A percentile compares a stretch with the other conserved stretches of the same genome.
These are phyloP conservation scores for Odontomachus brunneus DNA, from an alignment of 1,140 invertebrate species.

Conservation along the genomic window DNA sequence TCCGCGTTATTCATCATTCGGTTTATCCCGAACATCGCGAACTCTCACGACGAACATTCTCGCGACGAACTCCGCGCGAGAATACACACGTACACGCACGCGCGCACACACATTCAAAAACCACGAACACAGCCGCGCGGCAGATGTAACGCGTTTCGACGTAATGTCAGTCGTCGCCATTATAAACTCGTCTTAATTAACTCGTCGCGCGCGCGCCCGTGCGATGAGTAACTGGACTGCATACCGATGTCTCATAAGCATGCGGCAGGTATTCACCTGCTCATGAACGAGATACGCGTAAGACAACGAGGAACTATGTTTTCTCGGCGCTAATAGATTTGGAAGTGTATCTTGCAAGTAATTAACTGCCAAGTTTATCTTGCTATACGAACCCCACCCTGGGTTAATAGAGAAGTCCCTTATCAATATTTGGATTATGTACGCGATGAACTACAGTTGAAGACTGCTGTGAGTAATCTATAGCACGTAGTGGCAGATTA, in stretches of 20 bases:
- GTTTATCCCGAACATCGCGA: too few relatives aligned
- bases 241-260: conserved; percentile 54
- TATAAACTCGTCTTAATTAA: conserved; percentile 50
- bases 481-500: too few relatives aligned
- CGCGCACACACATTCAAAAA: too few relatives aligned
- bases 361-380: conserved; percentile 55
- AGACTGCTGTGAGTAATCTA: conserved; percentile 4
- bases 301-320: conserved; percentile 47
- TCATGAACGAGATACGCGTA: conserved; percentile 27
- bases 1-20: too few relatives aligned
- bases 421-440: conserved; percentile 51
- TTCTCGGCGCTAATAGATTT: conserved; percentile 56
- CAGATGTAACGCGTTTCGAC: neutral
- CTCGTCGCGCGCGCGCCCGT: neutral
- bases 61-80: too few relatives aligned
- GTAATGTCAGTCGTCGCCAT: neutral
- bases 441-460: conserved; percentile 16
- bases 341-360: conserved; percentile 53
- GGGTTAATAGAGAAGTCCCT: conserved; percentile 28
- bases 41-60: too few relatives aligned
- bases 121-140: neutral
- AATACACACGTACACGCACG: too few relatives aligned
- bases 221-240: conserved; percentile 34
- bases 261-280: conserved; percentile 31
- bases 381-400: conserved; percentile 3